Base-by-base conservation (phyloP, 2,888 invertebrate genomes). In the Acanthopleura granulata region DNA sequence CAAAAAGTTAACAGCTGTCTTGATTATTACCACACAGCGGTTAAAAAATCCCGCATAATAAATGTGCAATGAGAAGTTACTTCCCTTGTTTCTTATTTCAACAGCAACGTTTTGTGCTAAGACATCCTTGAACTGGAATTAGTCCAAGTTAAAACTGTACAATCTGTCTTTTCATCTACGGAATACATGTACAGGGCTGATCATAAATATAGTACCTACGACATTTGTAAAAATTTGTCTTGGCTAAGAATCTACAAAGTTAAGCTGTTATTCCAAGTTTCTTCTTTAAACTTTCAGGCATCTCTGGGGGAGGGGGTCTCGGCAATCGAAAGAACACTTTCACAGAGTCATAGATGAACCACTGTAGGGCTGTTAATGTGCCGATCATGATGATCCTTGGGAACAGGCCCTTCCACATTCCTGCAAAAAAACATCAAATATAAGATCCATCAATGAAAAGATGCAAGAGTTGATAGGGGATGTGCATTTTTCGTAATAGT, bases 381-480 rank as follows among this genome's bases (percentile, higher is more conserved):
- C 97, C 97, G 88, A 97, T 96, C 97, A 97, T 97, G 86, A 97
- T 93, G 90, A 97, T 97, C 90, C 97, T 94, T 72, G 96, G 95
- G 74, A 93, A 91, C 77, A 97, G 92, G 74, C 96, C 97, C 83
- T 94, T 94, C 96, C 96, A 96, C 86, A 96, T 92, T 72, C 95
- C 96, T 80, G 78, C 78, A 85, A 89, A 75, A 76, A n/a, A n/a
- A n/a, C n/a, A 77, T 73, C 73, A 74, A 78, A 75, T 15, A 27
- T 57, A 57, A 4, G 57, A 1, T 12, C 40, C 40, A 40, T 40
- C 40, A 40, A 9, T 40, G 3, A 40, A 40, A 40, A 6, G 9
- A 40, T 40, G 40, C 40, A 40, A 40, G 40, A 40, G 9, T 40
- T n/a, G n/a, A n/a, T n/a, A n/a, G n/a, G n/a, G n/a, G n/a, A n/a